Evolutionary conservation across 2,888 invertebrate genomes (phyloP), one percentile per base, ranked within the genome.

Genomic region (Acleris sparsana): DNA sequence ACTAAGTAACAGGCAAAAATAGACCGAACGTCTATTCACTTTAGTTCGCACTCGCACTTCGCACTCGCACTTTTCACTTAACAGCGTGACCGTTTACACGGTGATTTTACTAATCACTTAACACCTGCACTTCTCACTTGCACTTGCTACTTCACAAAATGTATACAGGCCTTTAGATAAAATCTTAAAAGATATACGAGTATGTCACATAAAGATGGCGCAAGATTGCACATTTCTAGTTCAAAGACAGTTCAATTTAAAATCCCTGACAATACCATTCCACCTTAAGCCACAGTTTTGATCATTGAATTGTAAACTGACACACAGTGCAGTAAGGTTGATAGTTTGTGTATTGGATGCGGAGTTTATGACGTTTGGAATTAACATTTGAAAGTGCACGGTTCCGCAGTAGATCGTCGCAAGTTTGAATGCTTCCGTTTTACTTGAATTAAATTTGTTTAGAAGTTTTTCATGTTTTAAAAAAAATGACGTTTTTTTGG

Each of bases 401-500:
- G 33, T 20, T 20, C 20, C 22, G 49, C 3, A 7, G 20, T 16
- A 9, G 43, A n/a, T 22, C 16, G 43, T 7, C 2, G 53, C 5
- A 4, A 22, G 43, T 33, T 20, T 55, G 39, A 55, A 6, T 43
- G 55, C 53, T 1, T 22, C 6, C 7, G 22, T 55, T 55, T 55
- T 43, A 43, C 55, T 55, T 55, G n/a, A 43, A 55, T 55, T 55
- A 55, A 43, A 55, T 43, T 55, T 55, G 43, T 55, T 55, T 55
- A 7, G 22, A 55, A 55, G 43, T 55, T 39, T 39, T 20, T 20
- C 22, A 43, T 20, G 5, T 5, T 39, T 20, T 9, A 22, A 3
- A 43, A 22, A n/a, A 6, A 46, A 7, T 46, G 46, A 6, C 7
- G 1, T 33, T 33, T 33, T 1, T 6, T 46, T 17, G 46, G 46